phyloP scores from a whole-genome alignment of 2,888 invertebrate species.

The Callyntrura guangdongensis region DNA sequence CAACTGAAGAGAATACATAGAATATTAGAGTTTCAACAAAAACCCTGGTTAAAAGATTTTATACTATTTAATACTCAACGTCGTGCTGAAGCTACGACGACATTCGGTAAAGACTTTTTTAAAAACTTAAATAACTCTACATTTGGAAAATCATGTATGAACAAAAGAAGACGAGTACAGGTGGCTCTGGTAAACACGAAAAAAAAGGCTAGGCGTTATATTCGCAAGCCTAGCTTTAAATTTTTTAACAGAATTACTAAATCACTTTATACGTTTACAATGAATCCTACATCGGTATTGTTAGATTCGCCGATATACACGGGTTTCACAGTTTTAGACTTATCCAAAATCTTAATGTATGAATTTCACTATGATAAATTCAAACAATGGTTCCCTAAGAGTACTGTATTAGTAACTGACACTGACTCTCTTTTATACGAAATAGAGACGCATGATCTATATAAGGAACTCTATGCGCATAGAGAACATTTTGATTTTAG shows the following conservation, averaged over 20 bases:
- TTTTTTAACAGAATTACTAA: constrained; percentile 55
- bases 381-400: constrained; percentile 48
- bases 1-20: constrained; percentile 37
- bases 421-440: constrained; percentile 78
- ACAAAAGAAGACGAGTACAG: constrained; percentile 12
- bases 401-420: constrained; percentile 21
- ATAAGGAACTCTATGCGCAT: constrained; percentile 26
- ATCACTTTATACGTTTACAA: constrained; percentile 1
- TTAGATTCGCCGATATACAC: constrained; percentile 59
- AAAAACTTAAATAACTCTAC: constrained; percentile 45
- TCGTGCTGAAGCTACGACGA: constrained; percentile 54
- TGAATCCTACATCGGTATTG: constrained; percentile 26
- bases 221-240: constrained; percentile 34
- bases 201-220: background rate
- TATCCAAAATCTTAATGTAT: constrained; percentile 48
- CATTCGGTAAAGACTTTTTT: constrained; percentile 66
- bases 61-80: constrained; percentile 54
- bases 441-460: constrained; percentile 59
- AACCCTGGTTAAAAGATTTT: constrained; percentile 38
- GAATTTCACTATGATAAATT: constrained; percentile 67
- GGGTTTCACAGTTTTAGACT: constrained; percentile 48
- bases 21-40: constrained; percentile 41
- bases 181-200: constrained; percentile 35
- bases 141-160: constrained; percentile 41
- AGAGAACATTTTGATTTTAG: constrained; percentile 69